Evolutionary conservation across 2,888 invertebrate genomes (phyloP).

Genomic region (Chrysina gloriosa): DNA sequence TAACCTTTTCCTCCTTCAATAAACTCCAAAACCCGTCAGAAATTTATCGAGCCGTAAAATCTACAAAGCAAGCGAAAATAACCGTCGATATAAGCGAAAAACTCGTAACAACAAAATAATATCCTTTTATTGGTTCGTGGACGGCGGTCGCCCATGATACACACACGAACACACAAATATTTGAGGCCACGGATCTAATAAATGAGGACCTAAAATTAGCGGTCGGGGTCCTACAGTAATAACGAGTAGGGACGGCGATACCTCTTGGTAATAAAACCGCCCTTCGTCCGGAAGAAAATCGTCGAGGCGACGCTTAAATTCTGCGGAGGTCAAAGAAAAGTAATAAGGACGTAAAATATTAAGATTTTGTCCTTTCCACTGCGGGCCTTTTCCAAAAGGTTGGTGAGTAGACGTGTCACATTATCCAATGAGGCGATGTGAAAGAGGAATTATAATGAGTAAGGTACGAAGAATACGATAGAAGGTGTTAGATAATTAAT

Average conservation of each 20-base stretch:
- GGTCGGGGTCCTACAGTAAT: no score
- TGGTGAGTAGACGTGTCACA: background rate
- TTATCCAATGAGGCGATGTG: background rate
- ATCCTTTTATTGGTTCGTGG: background rate
- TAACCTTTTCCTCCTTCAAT: no score
- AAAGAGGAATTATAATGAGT: no score
- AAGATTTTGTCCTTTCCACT: slow-evolving; percentile 2
- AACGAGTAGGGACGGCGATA: no score
- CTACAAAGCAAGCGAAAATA: background rate
- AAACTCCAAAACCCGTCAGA: no score
- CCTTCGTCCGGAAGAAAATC: background rate
- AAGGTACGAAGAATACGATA: no score
- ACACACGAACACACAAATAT: background rate
- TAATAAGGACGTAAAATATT: slow-evolving; percentile 3
- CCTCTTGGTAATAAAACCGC: background rate
- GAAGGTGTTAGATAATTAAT: no score
- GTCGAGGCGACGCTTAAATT: background rate
- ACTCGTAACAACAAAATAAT: slow-evolving; percentile 11
- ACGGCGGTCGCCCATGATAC: background rate
- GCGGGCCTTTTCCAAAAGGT: background rate
- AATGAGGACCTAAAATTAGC: no score
- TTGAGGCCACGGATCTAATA: background rate
- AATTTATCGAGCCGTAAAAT: background rate
- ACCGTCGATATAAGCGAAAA: background rate
- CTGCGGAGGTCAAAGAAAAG: background rate